Conservation (phyloP, 2,797 vertebrate species). For the Macrochelys suwanniensis region DNA sequence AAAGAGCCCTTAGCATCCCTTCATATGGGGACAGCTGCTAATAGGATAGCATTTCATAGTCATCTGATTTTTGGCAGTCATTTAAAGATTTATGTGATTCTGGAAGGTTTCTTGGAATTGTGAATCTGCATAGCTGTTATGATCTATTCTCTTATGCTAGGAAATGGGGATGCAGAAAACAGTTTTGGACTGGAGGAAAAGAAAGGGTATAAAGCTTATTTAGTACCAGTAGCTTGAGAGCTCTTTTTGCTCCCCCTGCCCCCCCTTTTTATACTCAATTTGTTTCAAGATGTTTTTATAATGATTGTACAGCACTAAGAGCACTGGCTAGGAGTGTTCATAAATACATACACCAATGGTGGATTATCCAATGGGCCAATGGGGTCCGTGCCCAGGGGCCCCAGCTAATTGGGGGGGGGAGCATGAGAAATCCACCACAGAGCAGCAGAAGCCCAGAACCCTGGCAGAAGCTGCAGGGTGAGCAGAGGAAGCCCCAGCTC, state of each 20-base stretch:
- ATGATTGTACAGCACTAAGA: background rate
- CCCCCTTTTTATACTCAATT: constrained; percentile 19
- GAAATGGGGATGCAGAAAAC: background rate
- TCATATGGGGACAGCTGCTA: constrained; percentile 46
- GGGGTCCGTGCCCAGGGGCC: no score
- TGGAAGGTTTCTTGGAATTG: constrained; percentile 35
- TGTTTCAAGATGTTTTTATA: constrained; percentile 36
- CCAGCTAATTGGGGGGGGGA: no score
- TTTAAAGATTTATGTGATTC: constrained; percentile 20
- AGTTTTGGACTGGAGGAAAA: background rate
- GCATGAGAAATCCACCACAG: no score
- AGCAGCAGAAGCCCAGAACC: no score
- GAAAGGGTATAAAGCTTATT: background rate
- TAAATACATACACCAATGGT: background rate
- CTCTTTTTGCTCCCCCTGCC: constrained; percentile 22
- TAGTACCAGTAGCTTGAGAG: constrained; percentile 53
- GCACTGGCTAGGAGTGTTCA: constrained; percentile 6
- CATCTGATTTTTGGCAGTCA: constrained; percentile 27
- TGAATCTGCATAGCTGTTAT: constrained; percentile 45
- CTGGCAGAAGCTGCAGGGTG: no score
- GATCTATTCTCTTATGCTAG: background rate
- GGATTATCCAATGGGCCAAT: no score
- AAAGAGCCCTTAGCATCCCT: constrained; percentile 64
- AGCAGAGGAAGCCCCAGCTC: no score
- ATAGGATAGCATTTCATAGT: constrained; percentile 32